Base-by-base conservation (phyloP, 1,140 invertebrate species). In the Popillia japonica region DNA sequence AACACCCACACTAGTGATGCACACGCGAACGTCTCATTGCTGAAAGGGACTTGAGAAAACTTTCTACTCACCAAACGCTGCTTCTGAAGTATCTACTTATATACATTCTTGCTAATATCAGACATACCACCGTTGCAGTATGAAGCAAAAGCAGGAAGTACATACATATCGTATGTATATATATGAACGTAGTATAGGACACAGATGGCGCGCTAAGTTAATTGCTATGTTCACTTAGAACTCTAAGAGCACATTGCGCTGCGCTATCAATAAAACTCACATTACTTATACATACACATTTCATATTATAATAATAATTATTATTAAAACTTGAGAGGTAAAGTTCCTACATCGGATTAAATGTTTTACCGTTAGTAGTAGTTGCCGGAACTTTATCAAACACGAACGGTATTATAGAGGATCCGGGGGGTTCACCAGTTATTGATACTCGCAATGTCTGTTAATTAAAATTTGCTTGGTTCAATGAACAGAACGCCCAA, bases 381-480 rank as follows among this genome's bases (percentile, higher is more conserved):
- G 27, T 34, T 34, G 2, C 27, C 27, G 4, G 4, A 34, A 34
- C 27, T 34, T 34, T 34, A 34, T 34, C 27, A 34, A 34, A 34
- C 27, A 34, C 27, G 27, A 34, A 34, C 27, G 4, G 4, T 34
- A 34, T 34, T 34, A 27, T 68, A 9, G 61, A 34, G 61, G 22
- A 68, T 55, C 48, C 48, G 17, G 48, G 44, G n/a, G 17, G 11
- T 23, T 68, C 22, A 22, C 10, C 61, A 68, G 23, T 68, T 68
- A 22, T 68, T 68, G 22, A 68, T 68, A 68, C 22, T 10, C 27
- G 17, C 61, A 68, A 34, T 68, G 61, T 68, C 27, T 68, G 61
- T 68, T 68, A 68, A 68, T 68, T 68, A 68, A 68, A 68, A 68
- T 68, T 68, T 34, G 61, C 61, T 17, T 20, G 20, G 27, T 68